phyloP scores from a whole-genome alignment of 2,113 vertebrate species.

The Rhinoptilus africanus region DNA sequence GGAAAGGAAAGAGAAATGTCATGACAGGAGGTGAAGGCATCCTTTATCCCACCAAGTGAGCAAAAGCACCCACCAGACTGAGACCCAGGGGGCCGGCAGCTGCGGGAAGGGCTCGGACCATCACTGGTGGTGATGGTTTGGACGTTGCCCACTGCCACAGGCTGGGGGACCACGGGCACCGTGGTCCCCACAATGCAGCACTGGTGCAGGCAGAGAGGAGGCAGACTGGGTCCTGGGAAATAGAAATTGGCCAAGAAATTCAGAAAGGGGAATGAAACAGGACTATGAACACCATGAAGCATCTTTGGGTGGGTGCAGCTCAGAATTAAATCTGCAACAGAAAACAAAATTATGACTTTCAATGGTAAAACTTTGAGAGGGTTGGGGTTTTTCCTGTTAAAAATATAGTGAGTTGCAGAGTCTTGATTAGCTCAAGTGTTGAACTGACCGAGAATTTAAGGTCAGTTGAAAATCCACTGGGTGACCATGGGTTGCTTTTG shows the following conservation, averaged over 20 bases:
- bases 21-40: neutral
- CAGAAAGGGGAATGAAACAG: neutral
- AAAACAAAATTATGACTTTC: rapidly evolving
- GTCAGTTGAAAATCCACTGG: rapidly evolving
- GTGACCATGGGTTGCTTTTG: neutral
- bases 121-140: rapidly evolving
- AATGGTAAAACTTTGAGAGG: rapidly evolving
- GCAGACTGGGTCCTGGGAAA: neutral
- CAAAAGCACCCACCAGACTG: neutral
- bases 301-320: neutral
- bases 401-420: neutral
- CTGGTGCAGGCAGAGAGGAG: neutral
- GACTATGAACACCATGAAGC: neutral
- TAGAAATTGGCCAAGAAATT: neutral
- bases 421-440: rapidly evolving
- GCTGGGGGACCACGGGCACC: neutral
- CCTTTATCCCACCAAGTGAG: neutral
- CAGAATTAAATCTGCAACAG: neutral
- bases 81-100: neutral
- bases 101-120: rapidly evolving
- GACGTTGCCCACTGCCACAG: rapidly evolving
- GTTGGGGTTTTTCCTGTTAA: neutral
- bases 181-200: rapidly evolving
- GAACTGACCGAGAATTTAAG: neutral
- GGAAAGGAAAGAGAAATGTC: neutral